Conservation (phyloP, 2,888 invertebrate species). For the Campopleginae sp. region DNA sequence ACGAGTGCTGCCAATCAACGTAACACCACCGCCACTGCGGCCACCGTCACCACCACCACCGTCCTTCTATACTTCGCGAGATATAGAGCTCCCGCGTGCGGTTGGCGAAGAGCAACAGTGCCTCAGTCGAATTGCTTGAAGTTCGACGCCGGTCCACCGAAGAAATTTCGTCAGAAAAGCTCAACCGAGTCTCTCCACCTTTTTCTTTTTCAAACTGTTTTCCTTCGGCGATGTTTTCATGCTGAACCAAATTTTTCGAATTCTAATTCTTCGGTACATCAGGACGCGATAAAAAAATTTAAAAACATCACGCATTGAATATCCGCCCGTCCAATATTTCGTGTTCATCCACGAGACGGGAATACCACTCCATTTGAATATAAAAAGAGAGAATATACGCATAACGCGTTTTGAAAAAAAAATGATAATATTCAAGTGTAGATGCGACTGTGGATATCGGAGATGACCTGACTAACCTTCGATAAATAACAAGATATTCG, state of each 20-base stretch:
- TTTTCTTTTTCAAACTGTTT: background rate
- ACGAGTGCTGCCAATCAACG: conserved; percentile 54
- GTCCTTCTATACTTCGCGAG: background rate
- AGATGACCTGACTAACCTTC: background rate
- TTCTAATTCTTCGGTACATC: background rate
- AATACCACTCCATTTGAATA: background rate
- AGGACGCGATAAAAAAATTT: background rate
- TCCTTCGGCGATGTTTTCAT: background rate
- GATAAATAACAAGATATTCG: background rate
- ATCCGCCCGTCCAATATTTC: background rate
- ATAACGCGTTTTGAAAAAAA: background rate
- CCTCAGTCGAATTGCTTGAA: background rate
- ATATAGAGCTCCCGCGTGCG: background rate
- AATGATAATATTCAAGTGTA: background rate
- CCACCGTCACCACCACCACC: background rate
- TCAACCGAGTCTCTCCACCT: background rate
- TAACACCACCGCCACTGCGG: conserved; percentile 31
- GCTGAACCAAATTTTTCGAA: background rate
- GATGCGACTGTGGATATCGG: background rate
- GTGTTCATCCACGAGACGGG: background rate
- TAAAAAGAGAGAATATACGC: background rate
- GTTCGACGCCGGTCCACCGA: background rate
- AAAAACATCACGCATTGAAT: background rate
- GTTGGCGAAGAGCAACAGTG: background rate
- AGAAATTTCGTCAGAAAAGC: background rate